Base-by-base conservation (phyloP, 2,888 invertebrate genomes). In the Noctuana brunneofusca region DNA sequence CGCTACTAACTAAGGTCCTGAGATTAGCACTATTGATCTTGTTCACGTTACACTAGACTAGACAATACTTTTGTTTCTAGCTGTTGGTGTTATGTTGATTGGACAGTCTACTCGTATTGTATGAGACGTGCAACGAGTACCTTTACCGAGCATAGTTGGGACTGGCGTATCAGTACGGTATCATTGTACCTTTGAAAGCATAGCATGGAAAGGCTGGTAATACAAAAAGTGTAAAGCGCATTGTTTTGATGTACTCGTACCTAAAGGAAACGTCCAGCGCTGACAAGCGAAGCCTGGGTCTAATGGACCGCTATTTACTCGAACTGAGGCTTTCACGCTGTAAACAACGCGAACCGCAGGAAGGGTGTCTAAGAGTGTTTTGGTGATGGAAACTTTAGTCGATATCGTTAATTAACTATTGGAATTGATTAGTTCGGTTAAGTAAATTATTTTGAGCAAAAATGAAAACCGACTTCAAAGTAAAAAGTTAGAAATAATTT, bases 231-330 rank as follows among this genome's bases (percentile, higher is more conserved):
- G 79, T 81, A 83, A 81, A 81, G 79, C 76, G 78, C 77, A 84
- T 89, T 90, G 89, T 89, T 84, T 79, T 49, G 20, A 12, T 75
- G 71, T 75, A 76, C 71, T 76, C 75, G 71, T 75, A 76, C 71
- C 77, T 71, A 73, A 70, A 79, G 82, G 81, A 84, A 80, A 49
- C 24, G 49, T 22, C 73, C 76, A 77, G 71, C 68, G 70, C 75
- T 81, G 81, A 79, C 85, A 83, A 75, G 75, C 76, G 76, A 75
- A 75, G 72, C 73, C 72, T 72, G 74, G 75, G 75, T 81, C 79
- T 86, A 86, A 87, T 87, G 81, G 83, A 86, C 76, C 74, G 74
- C 76, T 85, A 79, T 86, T 86, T 85, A 81, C 83, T 78, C 78
- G 22, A 75, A 62, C 75, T 76, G 71, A 76, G 72, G 78, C 79